Conservation (phyloP, 2,113 vertebrate genomes). For the Sclerurus mexicanus region DNA sequence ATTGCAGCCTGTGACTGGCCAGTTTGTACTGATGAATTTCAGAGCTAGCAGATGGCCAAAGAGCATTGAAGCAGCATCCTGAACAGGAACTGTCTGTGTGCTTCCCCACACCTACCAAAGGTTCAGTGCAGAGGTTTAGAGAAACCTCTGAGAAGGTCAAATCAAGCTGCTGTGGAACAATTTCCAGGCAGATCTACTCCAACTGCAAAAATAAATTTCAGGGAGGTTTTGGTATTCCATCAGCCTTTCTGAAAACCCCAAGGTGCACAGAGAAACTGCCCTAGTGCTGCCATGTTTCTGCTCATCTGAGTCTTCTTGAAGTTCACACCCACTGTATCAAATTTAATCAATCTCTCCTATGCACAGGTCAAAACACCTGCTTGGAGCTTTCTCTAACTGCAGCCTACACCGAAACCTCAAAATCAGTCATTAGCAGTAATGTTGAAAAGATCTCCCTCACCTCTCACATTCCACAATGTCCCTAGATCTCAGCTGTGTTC, state of each 20-base stretch:
- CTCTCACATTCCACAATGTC: not conserved
- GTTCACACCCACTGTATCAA: not conserved
- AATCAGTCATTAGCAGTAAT: not conserved
- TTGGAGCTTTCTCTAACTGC: not conserved
- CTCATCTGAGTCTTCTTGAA: not conserved
- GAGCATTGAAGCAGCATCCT: not conserved
- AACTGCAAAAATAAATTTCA: not conserved
- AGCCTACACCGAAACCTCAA: not conserved
- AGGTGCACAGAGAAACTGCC: not conserved
- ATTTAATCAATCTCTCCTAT: not conserved
- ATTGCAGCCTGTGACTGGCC: not conserved
- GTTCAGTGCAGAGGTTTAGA: not conserved
- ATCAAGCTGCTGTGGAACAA: not conserved
- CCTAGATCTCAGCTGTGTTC: not conserved
- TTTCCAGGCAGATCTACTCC: not conserved
- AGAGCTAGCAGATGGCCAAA: not conserved
- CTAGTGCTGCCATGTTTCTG: not conserved
- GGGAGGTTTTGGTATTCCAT: not conserved
- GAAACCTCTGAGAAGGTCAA: not conserved
- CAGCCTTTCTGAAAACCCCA: not conserved
- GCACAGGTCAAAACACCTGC: not conserved
- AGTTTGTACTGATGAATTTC: not conserved
- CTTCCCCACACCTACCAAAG: not conserved
- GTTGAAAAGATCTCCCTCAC: not conserved
- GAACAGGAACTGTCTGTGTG: not conserved